phyloP scores from a whole-genome alignment of 2,113 vertebrate genomes.

The Orycteropus afer region DNA sequence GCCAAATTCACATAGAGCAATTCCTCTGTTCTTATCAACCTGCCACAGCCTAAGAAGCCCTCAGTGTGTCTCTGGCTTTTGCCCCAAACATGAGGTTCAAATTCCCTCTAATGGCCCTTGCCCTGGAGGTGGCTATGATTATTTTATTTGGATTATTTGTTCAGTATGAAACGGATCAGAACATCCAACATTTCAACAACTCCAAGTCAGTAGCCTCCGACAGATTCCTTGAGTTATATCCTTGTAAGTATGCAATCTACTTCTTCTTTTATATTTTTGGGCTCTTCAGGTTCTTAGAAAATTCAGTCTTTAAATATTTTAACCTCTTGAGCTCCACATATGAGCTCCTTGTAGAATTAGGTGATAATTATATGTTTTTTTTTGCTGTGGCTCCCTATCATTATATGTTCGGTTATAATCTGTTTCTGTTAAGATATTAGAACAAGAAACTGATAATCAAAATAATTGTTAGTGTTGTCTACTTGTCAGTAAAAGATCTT shows the following conservation, averaged over 20 bases:
- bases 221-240: conserved; percentile 79
- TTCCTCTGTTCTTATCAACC: conserved; percentile 83
- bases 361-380: background rate
- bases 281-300: background rate
- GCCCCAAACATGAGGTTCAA: conserved; percentile 93
- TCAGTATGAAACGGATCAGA: conserved; percentile 83
- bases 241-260: conserved; percentile 89
- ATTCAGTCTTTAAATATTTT: background rate
- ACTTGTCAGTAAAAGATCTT: background rate
- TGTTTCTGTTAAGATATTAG: background rate
- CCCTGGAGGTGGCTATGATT: conserved; percentile 90
- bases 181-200: rapidly evolving
- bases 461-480: background rate
- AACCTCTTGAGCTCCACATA: background rate
- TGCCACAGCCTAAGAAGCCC: conserved; percentile 72
- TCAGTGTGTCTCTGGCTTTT: conserved; percentile 84
- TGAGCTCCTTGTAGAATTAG: background rate
- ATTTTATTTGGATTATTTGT: conserved; percentile 91
- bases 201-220: background rate
- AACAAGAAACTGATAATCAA: background rate
- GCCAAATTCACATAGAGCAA: conserved; percentile 78
- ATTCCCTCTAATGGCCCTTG: conserved; percentile 91
- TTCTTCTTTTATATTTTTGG: background rate
- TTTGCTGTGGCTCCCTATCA: background rate
- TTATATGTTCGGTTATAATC: background rate